Evolutionary conservation across 2,888 invertebrate species (phyloP).

Genomic region (Neoscelio sp.): DNA sequence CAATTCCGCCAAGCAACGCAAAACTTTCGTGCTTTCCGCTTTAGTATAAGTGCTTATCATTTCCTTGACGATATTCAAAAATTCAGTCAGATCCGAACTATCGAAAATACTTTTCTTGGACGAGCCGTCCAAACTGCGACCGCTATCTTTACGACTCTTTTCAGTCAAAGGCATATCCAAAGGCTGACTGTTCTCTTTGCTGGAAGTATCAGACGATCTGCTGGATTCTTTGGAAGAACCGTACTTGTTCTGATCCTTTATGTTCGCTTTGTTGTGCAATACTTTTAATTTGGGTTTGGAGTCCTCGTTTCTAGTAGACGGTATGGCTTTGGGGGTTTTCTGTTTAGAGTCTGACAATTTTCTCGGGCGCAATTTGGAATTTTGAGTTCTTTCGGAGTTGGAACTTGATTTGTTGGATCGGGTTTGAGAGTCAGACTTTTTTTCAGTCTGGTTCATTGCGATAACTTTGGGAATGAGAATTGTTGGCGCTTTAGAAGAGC

Average conservation of each 20-base stretch:
- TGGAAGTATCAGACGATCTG: conserved; percentile 72
- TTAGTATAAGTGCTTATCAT: conserved; percentile 77
- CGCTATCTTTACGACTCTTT: too few relatives aligned
- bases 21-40: conserved; percentile 77
- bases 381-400: neutral
- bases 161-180: conserved; percentile 72
- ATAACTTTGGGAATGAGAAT: conserved; percentile 27
- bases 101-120: conserved; percentile 70
- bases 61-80: conserved; percentile 78
- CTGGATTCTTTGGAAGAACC: conserved; percentile 67
- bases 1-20: conserved; percentile 76
- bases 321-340: conserved; percentile 8
- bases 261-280: conserved; percentile 50
- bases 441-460: neutral
- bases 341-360: conserved; percentile 27
- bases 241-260: conserved; percentile 63
- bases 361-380: conserved; percentile 1
- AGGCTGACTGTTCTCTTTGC: conserved; percentile 78
- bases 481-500: conserved; percentile 67
- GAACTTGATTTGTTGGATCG: too few relatives aligned
- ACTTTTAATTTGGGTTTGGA: conserved; percentile 57
- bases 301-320: conserved; percentile 2
- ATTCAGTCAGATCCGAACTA: conserved; percentile 73
- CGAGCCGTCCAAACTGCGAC: conserved; percentile 43
- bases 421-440: too few relatives aligned